phyloP scores from a whole-genome alignment of 2,797 vertebrate species.

The Melopsittacus undulatus region DNA sequence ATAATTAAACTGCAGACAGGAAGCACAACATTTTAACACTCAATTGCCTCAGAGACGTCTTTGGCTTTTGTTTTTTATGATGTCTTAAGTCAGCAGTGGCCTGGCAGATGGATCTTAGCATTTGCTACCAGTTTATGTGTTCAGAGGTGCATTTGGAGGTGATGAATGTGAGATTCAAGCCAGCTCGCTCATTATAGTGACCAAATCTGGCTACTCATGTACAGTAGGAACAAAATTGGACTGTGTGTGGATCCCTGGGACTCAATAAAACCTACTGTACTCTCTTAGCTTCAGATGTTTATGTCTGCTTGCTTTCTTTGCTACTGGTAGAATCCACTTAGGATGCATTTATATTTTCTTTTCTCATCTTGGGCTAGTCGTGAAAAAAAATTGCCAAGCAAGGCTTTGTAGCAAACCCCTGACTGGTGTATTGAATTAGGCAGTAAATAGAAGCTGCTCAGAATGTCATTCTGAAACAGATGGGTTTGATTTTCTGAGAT shows the following conservation, averaged over 20 bases:
- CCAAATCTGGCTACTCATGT: background rate
- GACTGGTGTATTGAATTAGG: background rate
- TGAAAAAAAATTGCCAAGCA: background rate
- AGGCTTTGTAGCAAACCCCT: background rate
- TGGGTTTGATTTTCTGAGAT: background rate
- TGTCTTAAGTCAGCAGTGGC: background rate
- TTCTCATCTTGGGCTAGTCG: background rate
- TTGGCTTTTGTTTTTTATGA: background rate
- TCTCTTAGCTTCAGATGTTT: background rate
- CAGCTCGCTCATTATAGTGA: background rate
- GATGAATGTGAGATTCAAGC: background rate
- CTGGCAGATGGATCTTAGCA: background rate
- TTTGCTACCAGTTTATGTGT: background rate
- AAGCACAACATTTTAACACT: background rate
- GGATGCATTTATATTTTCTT: background rate
- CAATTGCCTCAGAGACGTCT: background rate
- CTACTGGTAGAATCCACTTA: background rate
- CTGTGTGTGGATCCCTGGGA: background rate
- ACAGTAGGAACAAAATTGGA: background rate
- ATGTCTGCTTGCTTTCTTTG: background rate
- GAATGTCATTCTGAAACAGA: background rate
- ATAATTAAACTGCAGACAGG: background rate
- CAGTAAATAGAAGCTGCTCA: background rate
- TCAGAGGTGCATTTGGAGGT: background rate
- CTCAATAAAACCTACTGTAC: slow-evolving; percentile 1